A percentile compares a stretch with the other conserved stretches of the same genome.
phyloP scores from a whole-genome alignment of 2,113 vertebrate genomes.

The Ibidorhyncha struthersii region DNA sequence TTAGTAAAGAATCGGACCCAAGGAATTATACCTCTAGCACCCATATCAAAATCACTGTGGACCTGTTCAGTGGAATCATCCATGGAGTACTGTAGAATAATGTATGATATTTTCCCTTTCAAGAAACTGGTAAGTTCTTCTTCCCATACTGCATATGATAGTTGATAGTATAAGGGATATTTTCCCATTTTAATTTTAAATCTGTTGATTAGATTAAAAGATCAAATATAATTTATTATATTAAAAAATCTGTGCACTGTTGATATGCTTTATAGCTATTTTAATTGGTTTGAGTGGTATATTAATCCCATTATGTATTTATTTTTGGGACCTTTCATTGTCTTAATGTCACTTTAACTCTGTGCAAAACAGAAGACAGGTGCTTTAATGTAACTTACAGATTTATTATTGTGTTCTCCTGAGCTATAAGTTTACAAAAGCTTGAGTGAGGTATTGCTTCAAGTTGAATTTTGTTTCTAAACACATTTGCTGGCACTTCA shows the following conservation, averaged over 20 bases:
- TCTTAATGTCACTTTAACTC: not conserved
- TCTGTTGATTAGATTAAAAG: not conserved
- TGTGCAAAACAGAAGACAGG: not conserved
- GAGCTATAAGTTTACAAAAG: not conserved
- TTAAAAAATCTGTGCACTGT: not conserved
- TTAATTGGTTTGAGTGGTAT: not conserved
- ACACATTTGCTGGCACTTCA: rapidly evolving
- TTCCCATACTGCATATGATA: rapidly evolving
- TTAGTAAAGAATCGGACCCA: conserved; percentile 93
- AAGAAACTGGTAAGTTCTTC: conserved; percentile 88
- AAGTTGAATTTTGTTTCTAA: not conserved
- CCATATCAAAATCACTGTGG: conserved; percentile 97
- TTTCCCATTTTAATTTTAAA: not conserved
- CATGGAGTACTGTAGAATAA: conserved; percentile 98
- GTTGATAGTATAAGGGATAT: not conserved
- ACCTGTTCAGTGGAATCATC: conserved; percentile 97
- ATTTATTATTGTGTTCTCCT: not conserved
- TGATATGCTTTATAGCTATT: not conserved
- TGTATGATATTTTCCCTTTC: conserved; percentile 93
- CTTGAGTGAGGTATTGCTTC: not conserved
- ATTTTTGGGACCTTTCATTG: not conserved
- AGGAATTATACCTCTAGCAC: conserved; percentile 94
- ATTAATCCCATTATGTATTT: not conserved
- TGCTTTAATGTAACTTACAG: not conserved
- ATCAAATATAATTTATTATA: not conserved